Evolutionary conservation across 2,797 vertebrate species (phyloP).

Genomic region (Pseudomugil gertrudae): DNA sequence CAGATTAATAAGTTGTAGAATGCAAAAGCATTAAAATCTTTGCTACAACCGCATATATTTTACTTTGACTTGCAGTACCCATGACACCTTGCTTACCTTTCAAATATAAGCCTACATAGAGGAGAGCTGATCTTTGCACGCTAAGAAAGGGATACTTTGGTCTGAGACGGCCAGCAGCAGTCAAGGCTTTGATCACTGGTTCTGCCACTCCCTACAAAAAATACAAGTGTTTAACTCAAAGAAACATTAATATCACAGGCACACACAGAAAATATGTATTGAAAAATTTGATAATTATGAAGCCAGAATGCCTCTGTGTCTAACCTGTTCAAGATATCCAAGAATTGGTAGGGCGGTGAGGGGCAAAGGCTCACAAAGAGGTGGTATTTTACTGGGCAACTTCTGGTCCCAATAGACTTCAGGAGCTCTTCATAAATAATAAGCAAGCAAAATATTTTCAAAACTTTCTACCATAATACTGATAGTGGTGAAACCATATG

Average conservation of each 20-base stretch:
- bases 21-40: background rate
- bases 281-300: background rate
- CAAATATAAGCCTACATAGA: slow-evolving; percentile 90
- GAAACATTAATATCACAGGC: background rate
- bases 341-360: slow-evolving; percentile 89
- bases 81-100: slow-evolving; percentile 85
- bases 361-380: slow-evolving; percentile 84
- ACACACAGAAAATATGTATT: slow-evolving; percentile 4
- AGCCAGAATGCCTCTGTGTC: background rate
- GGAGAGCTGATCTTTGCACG: slow-evolving; percentile 85
- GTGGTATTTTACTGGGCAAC: slow-evolving; percentile 90
- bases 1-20: background rate
- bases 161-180: slow-evolving; percentile 90
- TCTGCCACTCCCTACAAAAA: slow-evolving; percentile 87
- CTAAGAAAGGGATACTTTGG: slow-evolving; percentile 94
- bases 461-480: background rate
- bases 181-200: slow-evolving; percentile 92
- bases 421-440: slow-evolving; percentile 82
- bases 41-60: background rate
- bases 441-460: slow-evolving; percentile 9
- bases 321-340: slow-evolving; percentile 95
- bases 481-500: background rate
- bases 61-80: background rate
- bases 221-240: slow-evolving; percentile 10
- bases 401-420: slow-evolving; percentile 88